A percentile compares a stretch with the other conserved stretches of the same genome.
phyloP scores from a whole-genome alignment of 2,113 vertebrate species.

The Jaculus jaculus region DNA sequence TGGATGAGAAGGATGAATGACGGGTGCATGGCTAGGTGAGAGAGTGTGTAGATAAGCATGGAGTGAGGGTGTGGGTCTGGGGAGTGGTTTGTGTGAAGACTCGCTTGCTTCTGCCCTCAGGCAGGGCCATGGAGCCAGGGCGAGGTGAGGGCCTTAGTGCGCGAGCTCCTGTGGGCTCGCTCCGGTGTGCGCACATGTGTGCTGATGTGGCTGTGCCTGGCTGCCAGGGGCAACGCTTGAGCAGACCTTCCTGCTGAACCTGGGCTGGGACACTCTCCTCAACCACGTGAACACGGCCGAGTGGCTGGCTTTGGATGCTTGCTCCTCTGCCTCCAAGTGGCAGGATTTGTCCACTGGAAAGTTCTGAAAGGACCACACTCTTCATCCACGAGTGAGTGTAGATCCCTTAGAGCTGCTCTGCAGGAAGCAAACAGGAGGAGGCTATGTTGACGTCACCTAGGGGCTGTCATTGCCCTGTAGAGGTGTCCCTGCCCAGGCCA shows the following conservation, averaged over 20 bases:
- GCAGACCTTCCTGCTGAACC: no score
- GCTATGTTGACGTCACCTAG: background rate
- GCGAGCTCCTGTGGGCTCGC: background rate
- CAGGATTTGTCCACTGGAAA: background rate
- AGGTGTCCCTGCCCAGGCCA: background rate
- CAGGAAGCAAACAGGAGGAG: background rate
- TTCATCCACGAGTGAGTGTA: background rate
- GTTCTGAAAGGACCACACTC: background rate
- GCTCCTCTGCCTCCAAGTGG: background rate
- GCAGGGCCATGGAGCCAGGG: background rate
- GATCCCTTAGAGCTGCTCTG: background rate
- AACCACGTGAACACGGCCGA: background rate
- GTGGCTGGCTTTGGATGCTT: background rate
- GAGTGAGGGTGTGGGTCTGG: background rate
- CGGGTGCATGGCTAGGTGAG: background rate
- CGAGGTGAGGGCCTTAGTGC: background rate
- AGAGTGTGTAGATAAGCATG: background rate
- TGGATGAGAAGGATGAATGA: background rate
- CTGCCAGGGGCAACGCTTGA: no score
- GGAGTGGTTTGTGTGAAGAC: background rate
- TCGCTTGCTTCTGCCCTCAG: background rate
- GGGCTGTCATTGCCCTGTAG: background rate
- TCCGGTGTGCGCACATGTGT: background rate
- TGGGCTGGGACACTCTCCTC: no score
- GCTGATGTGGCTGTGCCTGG: no score